phyloP scores from a whole-genome alignment of 2,113 vertebrate species.

The Tringa solitaria region DNA sequence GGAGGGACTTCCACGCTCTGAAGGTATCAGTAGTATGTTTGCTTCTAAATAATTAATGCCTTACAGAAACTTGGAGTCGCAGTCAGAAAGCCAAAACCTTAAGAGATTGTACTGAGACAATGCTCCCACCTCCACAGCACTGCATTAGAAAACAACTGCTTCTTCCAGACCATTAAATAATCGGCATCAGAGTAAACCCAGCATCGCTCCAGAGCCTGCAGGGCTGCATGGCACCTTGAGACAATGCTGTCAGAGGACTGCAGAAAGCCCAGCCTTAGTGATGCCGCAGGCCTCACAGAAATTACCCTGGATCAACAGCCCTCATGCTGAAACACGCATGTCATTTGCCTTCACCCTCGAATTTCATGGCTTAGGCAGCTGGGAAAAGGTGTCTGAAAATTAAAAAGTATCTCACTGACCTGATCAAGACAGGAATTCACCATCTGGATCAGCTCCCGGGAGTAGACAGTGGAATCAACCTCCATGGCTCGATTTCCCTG shows the following conservation, averaged over 20 bases:
- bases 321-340: not conserved
- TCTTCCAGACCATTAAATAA: not conserved
- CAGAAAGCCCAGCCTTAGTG: not conserved
- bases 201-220: not conserved
- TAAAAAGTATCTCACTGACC: slow-evolving; percentile 71
- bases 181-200: not conserved
- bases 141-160: not conserved
- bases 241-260: not conserved
- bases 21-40: not conserved
- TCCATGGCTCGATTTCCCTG: slow-evolving; percentile 97
- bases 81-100: not conserved
- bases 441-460: slow-evolving; percentile 85
- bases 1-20: not conserved
- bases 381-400: not conserved
- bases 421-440: slow-evolving; percentile 91
- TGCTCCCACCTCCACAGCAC: not conserved
- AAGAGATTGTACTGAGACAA: not conserved
- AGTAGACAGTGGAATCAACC: slow-evolving; percentile 87
- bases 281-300: not conserved
- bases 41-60: not conserved
- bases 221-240: not conserved
- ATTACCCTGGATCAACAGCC: not conserved
- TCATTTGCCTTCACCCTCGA: not conserved
- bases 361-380: not conserved
- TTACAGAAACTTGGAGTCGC: not conserved